Conservation (phyloP, 2,113 vertebrate genomes). For the Dipodomys ordii region DNA sequence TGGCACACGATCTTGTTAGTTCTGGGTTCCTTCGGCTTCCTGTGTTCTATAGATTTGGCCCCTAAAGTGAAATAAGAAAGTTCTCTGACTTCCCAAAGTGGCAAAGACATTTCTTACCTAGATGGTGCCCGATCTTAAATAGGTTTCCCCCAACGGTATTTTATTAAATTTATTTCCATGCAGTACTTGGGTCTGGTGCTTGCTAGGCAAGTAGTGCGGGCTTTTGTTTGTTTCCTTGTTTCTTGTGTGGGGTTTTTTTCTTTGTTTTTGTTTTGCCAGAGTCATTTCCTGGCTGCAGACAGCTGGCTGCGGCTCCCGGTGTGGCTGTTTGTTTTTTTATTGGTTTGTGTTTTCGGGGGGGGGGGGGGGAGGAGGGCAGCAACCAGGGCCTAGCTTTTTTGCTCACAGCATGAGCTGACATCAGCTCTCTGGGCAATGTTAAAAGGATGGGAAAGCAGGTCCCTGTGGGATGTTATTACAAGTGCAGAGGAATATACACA, state of each 20-base stretch:
- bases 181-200: too few species aligned
- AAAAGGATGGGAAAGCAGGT: not conserved
- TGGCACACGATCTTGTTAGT: not conserved
- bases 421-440: not conserved
- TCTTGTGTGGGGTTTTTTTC: too few species aligned
- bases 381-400: not conserved
- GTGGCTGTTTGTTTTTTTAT: not conserved
- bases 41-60: too few species aligned
- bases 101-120: not conserved
- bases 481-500: conserved; percentile 3
- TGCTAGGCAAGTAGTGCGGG: too few species aligned
- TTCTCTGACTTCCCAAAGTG: not conserved
- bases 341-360: not conserved
- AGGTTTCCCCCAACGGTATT: not conserved
- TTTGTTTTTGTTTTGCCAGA: not conserved
- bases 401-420: not conserved
- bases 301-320: not conserved
- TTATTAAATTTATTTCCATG: not conserved
- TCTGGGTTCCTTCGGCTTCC: not conserved
- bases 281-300: not conserved
- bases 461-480: conserved; percentile 43
- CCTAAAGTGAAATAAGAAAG: not conserved
- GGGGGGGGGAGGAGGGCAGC: not conserved
- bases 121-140: not conserved
- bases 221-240: not conserved